Base-by-base conservation (phyloP, 2,888 invertebrate species). In the Hybos culiciformis region DNA sequence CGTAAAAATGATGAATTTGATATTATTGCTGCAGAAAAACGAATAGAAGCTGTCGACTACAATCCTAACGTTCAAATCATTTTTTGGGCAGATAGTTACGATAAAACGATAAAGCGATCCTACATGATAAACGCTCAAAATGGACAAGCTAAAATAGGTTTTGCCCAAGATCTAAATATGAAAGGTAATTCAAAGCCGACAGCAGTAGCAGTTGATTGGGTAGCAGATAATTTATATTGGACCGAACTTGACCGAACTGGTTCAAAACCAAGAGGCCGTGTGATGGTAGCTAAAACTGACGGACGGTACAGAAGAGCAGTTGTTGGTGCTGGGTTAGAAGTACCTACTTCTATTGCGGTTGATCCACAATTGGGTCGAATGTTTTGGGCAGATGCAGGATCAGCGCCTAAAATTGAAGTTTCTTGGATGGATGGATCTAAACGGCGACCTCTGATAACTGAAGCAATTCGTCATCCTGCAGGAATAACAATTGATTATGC, bases 391-490 rank as follows among this genome's bases (percentile, higher is more conserved):
- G 94, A 97, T 62, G 83, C 86, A 1, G 92, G 94, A 5, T 79
- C 81, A 1, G 79, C 80, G 4, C 88, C 92, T 0, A 96, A 93
- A 66, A 92, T 98, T 48, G 96, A 96, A 62, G 77, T 82, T 4
- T 78, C 92, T 3, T 96, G 94, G 91, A 90, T 97, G 92, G 96
- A 94, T 58, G 97, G 97, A 0, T 84, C 83, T 0, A 84, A 88
- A 60, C 74, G 93, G 3, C 72, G 81, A 42, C 78, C 83, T 0
- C 63, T 98, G 3, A 80, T 93, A 7, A 78, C 81, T 0, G 87
- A 87, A 46, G 76, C 77, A 46, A 75, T 97, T 20, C 74, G 87
- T 19, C 83, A 85, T 56, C 97, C 97, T 0, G 78, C 88, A 1
- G 92, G 93, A 0, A 62, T 98, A 9, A 77, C 92, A 0, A 80